Evolutionary conservation across 2,888 invertebrate species (phyloP), one percentile per base, ranked within the genome.

Genomic region (Pristionchus entomophagus): DNA sequence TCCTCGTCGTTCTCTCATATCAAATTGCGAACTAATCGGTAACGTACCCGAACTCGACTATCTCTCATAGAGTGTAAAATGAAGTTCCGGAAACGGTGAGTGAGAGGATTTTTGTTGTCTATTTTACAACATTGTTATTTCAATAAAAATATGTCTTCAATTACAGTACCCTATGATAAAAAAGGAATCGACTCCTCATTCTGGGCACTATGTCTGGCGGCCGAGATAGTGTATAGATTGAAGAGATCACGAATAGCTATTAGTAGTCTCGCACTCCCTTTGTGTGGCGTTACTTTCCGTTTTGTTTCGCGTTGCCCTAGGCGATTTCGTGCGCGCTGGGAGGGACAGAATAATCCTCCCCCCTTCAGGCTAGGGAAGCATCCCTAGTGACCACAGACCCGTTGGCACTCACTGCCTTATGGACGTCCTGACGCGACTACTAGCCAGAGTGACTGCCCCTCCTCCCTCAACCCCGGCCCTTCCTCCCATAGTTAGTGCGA

Each of bases 371-470:
- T n/a, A n/a, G n/a, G n/a, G n/a, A n/a, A 6, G 19, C 29, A 26
- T n/a, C 77, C 45, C n/a, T 77, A 78, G 45, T 78, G 49, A 78
- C 78, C 78, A 49, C n/a, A n/a, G n/a, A 45, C 38, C 4, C 29
- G 6, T 38, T 29, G 1, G 5, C 69, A 17, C 38, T 38, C 45
- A 56, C 80, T 53, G 17, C 26, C 35, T 49, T 32, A 84, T 87
- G 77, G 78, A 19, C 85, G 86, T 56, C 86, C 86, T 17, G 80
- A 82, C 73, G 82, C 82, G 29, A 73, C 81, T 78, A 69, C 78
- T 78, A 26, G 51, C 45, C 29, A 45, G 49, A 41, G 45, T 49
- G 49, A 19, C 45, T 2, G 17, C 49, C 14, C 29, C 78, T 26
- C 78, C 73, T 1, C 2, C 65, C 22, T 3, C 29, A 4, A 29